These are phyloP conservation scores for Leptinotarsa peninsularis DNA, from an alignment of 2,888 invertebrate species.

Conservation along the genomic window DNA sequence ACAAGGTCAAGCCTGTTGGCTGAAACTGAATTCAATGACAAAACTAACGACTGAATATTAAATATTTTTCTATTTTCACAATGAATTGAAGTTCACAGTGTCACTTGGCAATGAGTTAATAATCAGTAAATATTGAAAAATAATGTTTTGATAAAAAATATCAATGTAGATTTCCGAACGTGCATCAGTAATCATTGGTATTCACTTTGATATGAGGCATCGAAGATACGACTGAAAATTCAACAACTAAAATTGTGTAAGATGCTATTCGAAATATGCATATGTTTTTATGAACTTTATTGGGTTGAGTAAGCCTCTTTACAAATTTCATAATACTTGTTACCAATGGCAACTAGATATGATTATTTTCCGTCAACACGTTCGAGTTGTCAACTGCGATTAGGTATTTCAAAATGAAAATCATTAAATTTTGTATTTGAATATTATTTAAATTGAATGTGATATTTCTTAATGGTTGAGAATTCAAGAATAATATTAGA, in stretches of 20 bases:
- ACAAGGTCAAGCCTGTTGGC: neutral
- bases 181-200: too few relatives aligned
- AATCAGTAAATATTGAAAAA: too few relatives aligned
- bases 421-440: neutral
- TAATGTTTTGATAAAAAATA: too few relatives aligned
- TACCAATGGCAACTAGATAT: constrained; percentile 9
- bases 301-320: neutral
- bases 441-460: too few relatives aligned
- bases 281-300: neutral
- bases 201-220: too few relatives aligned
- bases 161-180: too few relatives aligned
- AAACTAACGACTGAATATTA: neutral
- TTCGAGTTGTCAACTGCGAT: neutral
- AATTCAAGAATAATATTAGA: too few relatives aligned
- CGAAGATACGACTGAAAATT: neutral
- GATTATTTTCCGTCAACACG: neutral
- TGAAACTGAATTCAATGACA: constrained; percentile 1
- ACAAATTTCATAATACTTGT: constrained; percentile 3
- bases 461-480: too few relatives aligned
- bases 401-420: neutral
- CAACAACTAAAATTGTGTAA: constrained; percentile 5
- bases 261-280: constrained; percentile 1
- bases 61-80: neutral
- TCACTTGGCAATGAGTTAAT: too few relatives aligned
- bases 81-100: neutral